Conservation (phyloP, 2,888 invertebrate species). For the Xanthia togata region DNA sequence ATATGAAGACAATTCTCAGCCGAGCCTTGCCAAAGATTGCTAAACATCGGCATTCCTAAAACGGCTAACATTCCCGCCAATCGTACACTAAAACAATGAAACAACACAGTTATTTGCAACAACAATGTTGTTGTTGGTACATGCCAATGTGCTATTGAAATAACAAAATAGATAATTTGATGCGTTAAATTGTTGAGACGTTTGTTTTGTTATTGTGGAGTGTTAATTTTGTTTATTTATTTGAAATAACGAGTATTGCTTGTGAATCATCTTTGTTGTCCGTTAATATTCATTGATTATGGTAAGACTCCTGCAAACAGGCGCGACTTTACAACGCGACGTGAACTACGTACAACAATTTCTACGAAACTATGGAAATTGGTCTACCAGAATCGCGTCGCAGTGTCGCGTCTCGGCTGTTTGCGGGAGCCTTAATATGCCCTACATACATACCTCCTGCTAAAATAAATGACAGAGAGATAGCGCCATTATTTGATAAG, state of each 20-base stretch:
- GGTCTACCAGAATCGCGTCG: too few relatives aligned
- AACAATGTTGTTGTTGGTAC: slow-evolving; percentile 31
- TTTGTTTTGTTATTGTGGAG: background rate
- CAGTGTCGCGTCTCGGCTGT: too few relatives aligned
- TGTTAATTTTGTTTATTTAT: background rate
- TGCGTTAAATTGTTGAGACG: slow-evolving; percentile 13
- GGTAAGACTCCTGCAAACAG: too few relatives aligned
- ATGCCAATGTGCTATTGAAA: slow-evolving; percentile 25
- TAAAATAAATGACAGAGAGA: background rate
- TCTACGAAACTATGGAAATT: too few relatives aligned
- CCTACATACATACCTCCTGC: background rate
- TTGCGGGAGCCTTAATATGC: too few relatives aligned
- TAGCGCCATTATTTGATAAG: background rate
- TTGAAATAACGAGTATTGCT: slow-evolving; percentile 8
- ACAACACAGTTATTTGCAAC: slow-evolving; percentile 47
- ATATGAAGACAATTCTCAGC: slow-evolving; percentile 48
- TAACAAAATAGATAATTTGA: slow-evolving; percentile 30
- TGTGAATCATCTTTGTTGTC: background rate
- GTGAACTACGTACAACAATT: too few relatives aligned
- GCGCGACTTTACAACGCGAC: too few relatives aligned
- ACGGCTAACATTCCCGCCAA: slow-evolving; percentile 47
- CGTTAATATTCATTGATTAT: background rate
- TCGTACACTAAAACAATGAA: slow-evolving; percentile 56
- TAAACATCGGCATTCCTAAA: slow-evolving; percentile 59
- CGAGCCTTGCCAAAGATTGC: slow-evolving; percentile 53